Conservation (phyloP, 2,797 vertebrate species). For the Melanotaenia maccullochi region DNA sequence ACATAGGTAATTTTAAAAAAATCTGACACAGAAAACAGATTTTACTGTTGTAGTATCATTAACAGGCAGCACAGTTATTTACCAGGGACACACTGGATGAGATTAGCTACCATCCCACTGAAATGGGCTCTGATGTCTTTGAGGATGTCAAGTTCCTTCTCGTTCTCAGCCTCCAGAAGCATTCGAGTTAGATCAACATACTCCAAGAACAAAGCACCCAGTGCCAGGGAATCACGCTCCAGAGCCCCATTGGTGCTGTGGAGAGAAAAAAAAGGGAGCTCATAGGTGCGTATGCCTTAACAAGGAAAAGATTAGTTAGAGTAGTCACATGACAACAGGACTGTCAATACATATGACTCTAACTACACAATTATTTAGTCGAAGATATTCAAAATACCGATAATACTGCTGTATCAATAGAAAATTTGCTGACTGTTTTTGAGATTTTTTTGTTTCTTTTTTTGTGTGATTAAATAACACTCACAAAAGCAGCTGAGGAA, state of each 20-base stretch:
- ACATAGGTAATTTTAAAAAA: not conserved
- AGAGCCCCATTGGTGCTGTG: constrained; percentile 94
- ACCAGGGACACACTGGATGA: constrained; percentile 99
- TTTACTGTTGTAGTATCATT: not conserved
- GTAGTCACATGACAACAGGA: not conserved
- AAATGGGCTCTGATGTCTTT: constrained; percentile 99
- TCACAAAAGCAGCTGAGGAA: too few species aligned
- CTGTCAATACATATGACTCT: not conserved
- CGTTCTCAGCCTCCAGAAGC: constrained; percentile 98
- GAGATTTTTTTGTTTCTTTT: not conserved
- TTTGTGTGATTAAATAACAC: too few species aligned
- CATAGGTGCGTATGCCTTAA: not conserved
- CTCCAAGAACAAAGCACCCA: constrained; percentile 96
- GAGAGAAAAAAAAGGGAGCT: not conserved
- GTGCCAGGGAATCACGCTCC: constrained; percentile 93
- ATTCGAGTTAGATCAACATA: constrained; percentile 98
- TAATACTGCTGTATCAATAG: not conserved
- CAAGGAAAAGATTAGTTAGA: not conserved
- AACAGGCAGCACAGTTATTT: constrained; percentile 43
- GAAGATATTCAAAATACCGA: not conserved
- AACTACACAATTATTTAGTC: not conserved
- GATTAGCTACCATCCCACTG: constrained; percentile 98
- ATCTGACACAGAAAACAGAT: not conserved
- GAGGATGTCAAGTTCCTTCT: constrained; percentile 97
- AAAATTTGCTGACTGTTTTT: not conserved